These are phyloP conservation scores for Sylvicola fuscatus DNA, from an alignment of 2,888 invertebrate genomes.

Conservation along the genomic window DNA sequence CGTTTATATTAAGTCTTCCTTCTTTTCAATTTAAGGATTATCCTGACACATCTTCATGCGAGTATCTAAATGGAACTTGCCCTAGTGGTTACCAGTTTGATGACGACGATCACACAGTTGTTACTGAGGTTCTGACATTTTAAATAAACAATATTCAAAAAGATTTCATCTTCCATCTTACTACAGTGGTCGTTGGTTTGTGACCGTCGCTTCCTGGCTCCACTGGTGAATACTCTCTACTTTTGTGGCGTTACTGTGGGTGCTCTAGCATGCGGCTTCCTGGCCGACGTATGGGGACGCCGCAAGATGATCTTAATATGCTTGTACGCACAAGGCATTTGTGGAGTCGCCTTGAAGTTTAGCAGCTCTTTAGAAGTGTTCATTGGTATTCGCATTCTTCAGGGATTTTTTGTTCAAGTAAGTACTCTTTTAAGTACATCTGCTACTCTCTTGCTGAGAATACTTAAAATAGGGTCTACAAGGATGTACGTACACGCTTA, in stretches of 20 bases:
- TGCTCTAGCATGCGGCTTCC: slow-evolving; percentile 21
- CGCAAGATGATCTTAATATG: slow-evolving; percentile 23
- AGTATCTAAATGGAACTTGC: too few species aligned
- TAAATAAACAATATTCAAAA: background rate
- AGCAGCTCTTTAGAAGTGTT: slow-evolving; percentile 19
- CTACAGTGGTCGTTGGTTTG: slow-evolving; percentile 24
- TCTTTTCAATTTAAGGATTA: too few species aligned
- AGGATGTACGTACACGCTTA: slow-evolving; percentile 27
- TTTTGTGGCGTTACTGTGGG: slow-evolving; percentile 24
- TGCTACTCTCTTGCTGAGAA: background rate
- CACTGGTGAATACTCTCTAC: slow-evolving; percentile 20
- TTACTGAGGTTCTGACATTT: slow-evolving; percentile 9
- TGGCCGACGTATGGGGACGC: slow-evolving; percentile 25
- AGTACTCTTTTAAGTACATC: background rate
- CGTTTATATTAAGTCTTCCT: too few species aligned
- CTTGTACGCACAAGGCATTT: slow-evolving; percentile 21
- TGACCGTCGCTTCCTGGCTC: slow-evolving; percentile 16
- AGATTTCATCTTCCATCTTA: slow-evolving; percentile 7
- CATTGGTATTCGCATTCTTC: slow-evolving; percentile 20
- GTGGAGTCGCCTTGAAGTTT: slow-evolving; percentile 13
- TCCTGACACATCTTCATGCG: too few species aligned
- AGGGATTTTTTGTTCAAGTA: slow-evolving; percentile 26
- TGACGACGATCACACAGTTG: slow-evolving; percentile 5
- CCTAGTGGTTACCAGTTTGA: background rate
- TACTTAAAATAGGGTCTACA: slow-evolving; percentile 25